Evolutionary conservation across 2,888 invertebrate genomes (phyloP).

Genomic region (Gibbula magus): DNA sequence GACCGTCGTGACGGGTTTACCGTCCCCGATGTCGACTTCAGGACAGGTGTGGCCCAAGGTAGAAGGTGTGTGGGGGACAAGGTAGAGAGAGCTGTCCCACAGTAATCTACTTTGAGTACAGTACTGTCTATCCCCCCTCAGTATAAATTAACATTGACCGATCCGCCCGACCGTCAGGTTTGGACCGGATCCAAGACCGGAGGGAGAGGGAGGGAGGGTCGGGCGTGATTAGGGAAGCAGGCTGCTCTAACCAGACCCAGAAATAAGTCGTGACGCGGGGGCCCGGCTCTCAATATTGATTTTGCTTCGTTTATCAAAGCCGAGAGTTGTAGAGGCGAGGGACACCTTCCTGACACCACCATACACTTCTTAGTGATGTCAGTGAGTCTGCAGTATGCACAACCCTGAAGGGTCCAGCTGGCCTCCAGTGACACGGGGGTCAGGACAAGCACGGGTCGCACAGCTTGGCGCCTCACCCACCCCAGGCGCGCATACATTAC

Average conservation of each 20-base stretch:
- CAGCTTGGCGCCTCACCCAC: background rate
- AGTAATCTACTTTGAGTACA: too few species aligned
- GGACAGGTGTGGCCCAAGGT: slow-evolving; percentile 3
- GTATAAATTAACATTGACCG: background rate
- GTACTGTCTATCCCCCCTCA: slow-evolving; percentile 12
- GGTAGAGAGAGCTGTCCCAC: background rate
- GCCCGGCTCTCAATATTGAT: background rate
- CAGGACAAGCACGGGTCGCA: background rate
- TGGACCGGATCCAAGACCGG: background rate
- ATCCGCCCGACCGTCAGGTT: slow-evolving; percentile 1
- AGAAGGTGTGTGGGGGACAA: background rate
- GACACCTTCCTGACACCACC: background rate
- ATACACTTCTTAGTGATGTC: background rate
- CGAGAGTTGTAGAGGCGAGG: background rate
- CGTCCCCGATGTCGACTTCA: background rate
- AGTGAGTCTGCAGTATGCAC: too few species aligned
- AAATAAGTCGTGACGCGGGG: slow-evolving; percentile 25
- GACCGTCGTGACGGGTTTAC: slow-evolving; percentile 17
- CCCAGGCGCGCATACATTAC: slow-evolving; percentile 4
- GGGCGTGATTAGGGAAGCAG: slow-evolving; percentile 22
- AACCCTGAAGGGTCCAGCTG: background rate
- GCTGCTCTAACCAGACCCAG: slow-evolving; percentile 15
- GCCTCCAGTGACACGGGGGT: background rate
- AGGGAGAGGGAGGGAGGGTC: slow-evolving; percentile 8
- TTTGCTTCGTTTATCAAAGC: background rate